Evolutionary conservation across 2,113 vertebrate genomes (phyloP).

Genomic region (Mandrillus leucophaeus): DNA sequence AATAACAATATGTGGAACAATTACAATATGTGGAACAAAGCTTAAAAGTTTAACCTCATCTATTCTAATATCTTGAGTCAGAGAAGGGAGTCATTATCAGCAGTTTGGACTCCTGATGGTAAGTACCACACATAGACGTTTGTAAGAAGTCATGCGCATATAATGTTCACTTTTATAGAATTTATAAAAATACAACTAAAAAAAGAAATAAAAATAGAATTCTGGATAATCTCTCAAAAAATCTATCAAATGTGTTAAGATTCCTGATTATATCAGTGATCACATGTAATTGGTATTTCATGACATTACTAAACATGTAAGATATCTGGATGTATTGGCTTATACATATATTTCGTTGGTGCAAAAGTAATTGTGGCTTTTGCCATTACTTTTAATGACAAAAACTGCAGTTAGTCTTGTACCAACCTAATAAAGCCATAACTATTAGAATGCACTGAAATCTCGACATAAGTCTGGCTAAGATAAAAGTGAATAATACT

Average conservation of each 20-base stretch:
- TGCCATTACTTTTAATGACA: too few species aligned
- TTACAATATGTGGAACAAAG: background rate
- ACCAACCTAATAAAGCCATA: background rate
- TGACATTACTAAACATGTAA: background rate
- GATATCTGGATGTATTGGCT: background rate
- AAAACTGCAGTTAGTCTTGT: too few species aligned
- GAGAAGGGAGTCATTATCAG: background rate
- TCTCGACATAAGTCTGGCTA: background rate
- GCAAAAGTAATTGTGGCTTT: too few species aligned
- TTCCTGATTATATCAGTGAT: background rate
- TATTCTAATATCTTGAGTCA: background rate
- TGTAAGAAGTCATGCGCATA: fast-evolving
- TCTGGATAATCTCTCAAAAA: background rate
- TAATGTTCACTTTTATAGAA: background rate
- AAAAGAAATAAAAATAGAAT: background rate
- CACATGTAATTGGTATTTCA: background rate
- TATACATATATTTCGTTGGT: too few species aligned
- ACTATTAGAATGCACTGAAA: background rate
- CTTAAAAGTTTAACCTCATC: background rate
- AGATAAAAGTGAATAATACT: background rate
- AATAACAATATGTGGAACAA: background rate
- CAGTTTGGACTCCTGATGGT: background rate
- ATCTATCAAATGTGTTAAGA: background rate
- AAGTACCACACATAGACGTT: background rate
- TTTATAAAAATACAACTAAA: background rate